Evolutionary conservation across 2,113 vertebrate species (phyloP), one percentile per base, ranked within the genome.

Genomic region (Glareola pratincola): DNA sequence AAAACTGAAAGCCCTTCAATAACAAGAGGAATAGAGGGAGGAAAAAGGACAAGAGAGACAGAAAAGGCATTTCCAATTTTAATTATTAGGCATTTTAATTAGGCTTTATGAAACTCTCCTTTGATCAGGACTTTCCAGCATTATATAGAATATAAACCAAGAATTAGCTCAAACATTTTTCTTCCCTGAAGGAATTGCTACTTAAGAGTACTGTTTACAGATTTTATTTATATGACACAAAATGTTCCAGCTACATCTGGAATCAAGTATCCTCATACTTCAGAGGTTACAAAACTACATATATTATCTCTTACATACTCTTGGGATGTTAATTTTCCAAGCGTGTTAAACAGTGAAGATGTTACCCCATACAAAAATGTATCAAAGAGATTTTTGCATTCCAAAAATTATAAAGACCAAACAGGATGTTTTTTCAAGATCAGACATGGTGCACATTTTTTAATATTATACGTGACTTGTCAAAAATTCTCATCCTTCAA

Each of bases 161-260:
- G 34, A 88, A 92, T 91, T n/a, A 67, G 29, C 5, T 54, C 19
- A 78, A 63, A 10, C 10, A 8, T n/a, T 45, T 81, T 39, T 56
- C 75, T 59, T 72, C 10, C 34, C 69, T 73, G 15, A 94, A 75
- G 19, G 23, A 92, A 69, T 20, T 63, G n/a, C 47, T 81, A 36
- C 47, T 74, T 64, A 32, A 53, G 43, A 78, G 6, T 63, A 84
- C 16, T 76, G 37, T 64, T 88, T 21, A 37, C 37, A 89, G 45
- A 63, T 86, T 81, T 72, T 79, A 86, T 85, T 84, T 89, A 69
- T 94, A 91, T 89, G 66, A 89, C 54, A 69, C 20, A 84, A 94
- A 88, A 86, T 36, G 7, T 60, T 86, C 23, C 41, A 56, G 60
- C 54, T 90, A 76, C 9, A 85, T 74, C 57, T 85, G 48, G 62